These are phyloP conservation scores for fruit fly (Drosophila melanogaster) DNA, from an alignment of 1,140 invertebrate genomes.

Conservation along the genomic window DNA sequence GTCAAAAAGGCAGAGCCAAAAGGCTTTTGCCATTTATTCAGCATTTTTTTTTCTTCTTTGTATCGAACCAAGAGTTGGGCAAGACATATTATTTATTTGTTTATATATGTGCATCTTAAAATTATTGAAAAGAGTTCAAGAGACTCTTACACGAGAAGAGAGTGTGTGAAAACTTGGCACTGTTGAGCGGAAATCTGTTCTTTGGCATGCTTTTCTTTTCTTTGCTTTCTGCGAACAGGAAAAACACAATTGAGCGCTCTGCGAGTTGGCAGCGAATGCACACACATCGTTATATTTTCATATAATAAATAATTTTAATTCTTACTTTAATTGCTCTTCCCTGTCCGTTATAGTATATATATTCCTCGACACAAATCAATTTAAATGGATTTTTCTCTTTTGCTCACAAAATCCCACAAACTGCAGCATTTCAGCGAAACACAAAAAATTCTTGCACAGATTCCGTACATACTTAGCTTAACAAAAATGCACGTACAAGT, in stretches of 20 bases:
- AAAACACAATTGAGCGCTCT: slow-evolving; percentile 24
- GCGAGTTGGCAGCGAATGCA: slow-evolving; percentile 23
- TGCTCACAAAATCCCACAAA: slow-evolving; percentile 17
- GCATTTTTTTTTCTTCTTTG: slow-evolving; percentile 29
- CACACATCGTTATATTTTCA: slow-evolving; percentile 29
- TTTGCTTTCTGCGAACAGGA: slow-evolving; percentile 43
- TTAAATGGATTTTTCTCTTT: slow-evolving; percentile 15
- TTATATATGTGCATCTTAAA: slow-evolving; percentile 65
- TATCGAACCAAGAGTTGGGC: slow-evolving; percentile 58
- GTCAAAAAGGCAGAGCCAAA: slow-evolving; percentile 67
- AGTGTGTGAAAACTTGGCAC: slow-evolving; percentile 45
- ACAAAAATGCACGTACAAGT: slow-evolving; percentile 6
- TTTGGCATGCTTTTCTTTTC: slow-evolving; percentile 22
- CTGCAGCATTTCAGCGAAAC: neutral
- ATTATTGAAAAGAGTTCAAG: slow-evolving; percentile 77
- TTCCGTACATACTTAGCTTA: slow-evolving; percentile 18
- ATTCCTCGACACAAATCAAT: slow-evolving; percentile 19
- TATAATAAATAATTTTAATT: slow-evolving; percentile 26
- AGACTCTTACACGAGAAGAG: slow-evolving; percentile 30
- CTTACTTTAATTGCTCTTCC: slow-evolving; percentile 44
- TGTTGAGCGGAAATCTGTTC: slow-evolving; percentile 60
- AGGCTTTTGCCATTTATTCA: slow-evolving; percentile 64
- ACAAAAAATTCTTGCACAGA: slow-evolving; percentile 11
- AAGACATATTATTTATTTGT: slow-evolving; percentile 69
- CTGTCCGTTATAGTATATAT: neutral